phyloP scores from a whole-genome alignment of 2,113 vertebrate species.

The Callithrix jacchus region DNA sequence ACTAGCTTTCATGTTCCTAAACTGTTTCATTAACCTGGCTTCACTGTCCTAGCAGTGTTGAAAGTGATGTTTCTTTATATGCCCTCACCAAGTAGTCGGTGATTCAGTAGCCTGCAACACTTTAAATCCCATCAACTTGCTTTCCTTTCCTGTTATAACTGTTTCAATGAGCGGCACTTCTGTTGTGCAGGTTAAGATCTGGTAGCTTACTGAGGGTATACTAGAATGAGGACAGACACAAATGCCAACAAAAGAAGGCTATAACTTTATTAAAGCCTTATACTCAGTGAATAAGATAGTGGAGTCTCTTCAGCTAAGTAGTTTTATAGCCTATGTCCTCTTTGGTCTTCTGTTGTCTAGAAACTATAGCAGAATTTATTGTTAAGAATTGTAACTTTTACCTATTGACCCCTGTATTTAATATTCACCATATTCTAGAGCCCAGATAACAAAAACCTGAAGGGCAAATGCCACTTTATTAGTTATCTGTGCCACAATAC shows the following conservation, averaged over 20 bases:
- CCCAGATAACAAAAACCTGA: background rate
- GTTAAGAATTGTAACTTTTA: background rate
- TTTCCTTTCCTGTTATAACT: slow-evolving; percentile 41
- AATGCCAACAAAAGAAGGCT: slow-evolving; percentile 37
- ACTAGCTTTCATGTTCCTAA: slow-evolving; percentile 56
- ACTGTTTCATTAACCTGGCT: slow-evolving; percentile 25
- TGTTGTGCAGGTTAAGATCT: slow-evolving; percentile 57
- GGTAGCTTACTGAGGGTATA: slow-evolving; percentile 33
- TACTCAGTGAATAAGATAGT: background rate
- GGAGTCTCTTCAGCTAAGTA: background rate
- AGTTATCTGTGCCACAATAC: no score
- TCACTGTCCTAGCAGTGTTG: slow-evolving; percentile 18
- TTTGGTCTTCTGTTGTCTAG: background rate
- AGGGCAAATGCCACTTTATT: background rate
- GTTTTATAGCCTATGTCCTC: background rate
- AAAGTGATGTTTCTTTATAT: slow-evolving; percentile 26
- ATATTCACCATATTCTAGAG: background rate
- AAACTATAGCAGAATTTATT: background rate
- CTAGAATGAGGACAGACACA: slow-evolving; percentile 51
- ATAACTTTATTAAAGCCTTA: slow-evolving; percentile 54
- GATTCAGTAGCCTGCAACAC: slow-evolving; percentile 25
- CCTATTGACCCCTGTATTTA: background rate
- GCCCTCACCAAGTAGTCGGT: slow-evolving; percentile 28
- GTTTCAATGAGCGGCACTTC: slow-evolving; percentile 65
- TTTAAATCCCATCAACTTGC: slow-evolving; percentile 30